Base-by-base conservation (phyloP, 2,888 invertebrate genomes). In the Leptothorax acervorum region DNA sequence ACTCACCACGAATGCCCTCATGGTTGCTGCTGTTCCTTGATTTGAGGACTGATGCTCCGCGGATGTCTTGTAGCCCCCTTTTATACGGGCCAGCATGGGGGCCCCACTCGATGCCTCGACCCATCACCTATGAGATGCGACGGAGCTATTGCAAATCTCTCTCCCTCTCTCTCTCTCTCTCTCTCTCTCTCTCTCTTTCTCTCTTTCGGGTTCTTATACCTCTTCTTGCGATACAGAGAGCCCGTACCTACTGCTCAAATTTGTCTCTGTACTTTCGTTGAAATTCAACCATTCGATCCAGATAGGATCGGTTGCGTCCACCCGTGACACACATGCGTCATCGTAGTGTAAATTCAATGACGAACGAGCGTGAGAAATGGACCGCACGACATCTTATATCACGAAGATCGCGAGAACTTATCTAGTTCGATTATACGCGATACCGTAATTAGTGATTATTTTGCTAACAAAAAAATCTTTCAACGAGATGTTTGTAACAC, bases 1-100 rank as follows among this genome's bases (percentile, higher is more conserved):
- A 94, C 95, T 95, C 93, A 95, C 95, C 94, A 95, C 92, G 94
- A 95, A 95, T 94, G 94, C 95, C 94, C 95, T 95, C 95, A 95
- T 95, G 94, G 92, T 94, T 90, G 91, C 89, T 91, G 93, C 93
- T 93, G 93, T 93, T 93, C 92, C 93, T 94, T 93, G 93, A 93
- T 95, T 94, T 94, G 94, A 94, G 94, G 94, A 95, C 95, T 95
- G 95, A 95, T 95, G 95, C 94, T 94, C 91, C 89, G 90, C 92
- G 91, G 92, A 93, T 93, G 94, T 92, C 92, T 92, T 91, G 93
- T 87, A 91, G 91, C 92, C 93, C 90, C 93, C 93, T 94, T 95
- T 94, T 95, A 94, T 95, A 94, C 94, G 90, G 86, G 85, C 88
- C 91, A 85, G 88, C 85, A 74, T 85, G 89, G 89, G 88, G 31